A percentile compares a stretch with the other conserved stretches of the same genome.
These are phyloP conservation scores for Acanthornis magna DNA, from an alignment of 2,797 vertebrate genomes.

Conservation along the genomic window DNA sequence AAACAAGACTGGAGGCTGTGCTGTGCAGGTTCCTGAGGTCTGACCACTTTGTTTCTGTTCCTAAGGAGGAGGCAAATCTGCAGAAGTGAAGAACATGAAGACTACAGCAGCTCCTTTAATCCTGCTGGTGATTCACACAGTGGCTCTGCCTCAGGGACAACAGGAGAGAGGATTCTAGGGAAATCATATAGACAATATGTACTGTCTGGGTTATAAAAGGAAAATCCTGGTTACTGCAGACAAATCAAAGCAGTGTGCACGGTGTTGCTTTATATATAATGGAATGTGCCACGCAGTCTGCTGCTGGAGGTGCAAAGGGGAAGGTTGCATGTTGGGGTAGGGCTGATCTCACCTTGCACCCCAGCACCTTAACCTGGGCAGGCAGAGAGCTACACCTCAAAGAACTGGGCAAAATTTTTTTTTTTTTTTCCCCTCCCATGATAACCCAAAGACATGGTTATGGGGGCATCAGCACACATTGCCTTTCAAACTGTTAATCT, in stretches of 20 bases:
- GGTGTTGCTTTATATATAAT: background rate
- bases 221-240: background rate
- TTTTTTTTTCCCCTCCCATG: background rate
- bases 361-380: background rate
- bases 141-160: background rate
- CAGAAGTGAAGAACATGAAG: background rate
- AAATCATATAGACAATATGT: background rate
- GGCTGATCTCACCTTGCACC: background rate
- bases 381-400: background rate
- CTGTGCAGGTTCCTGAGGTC: background rate
- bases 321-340: background rate
- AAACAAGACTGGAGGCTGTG: background rate
- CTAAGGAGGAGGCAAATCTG: background rate
- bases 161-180: background rate
- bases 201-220: background rate
- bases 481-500: background rate
- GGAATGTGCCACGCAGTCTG: background rate
- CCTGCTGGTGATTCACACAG: background rate
- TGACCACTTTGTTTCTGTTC: background rate
- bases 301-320: background rate
- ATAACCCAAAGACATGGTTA: background rate
- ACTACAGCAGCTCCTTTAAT: background rate
- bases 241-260: background rate
- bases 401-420: background rate
- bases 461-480: rapidly evolving